Evolutionary conservation across 2,113 vertebrate genomes (phyloP).

Genomic region (Egretta garzetta): DNA sequence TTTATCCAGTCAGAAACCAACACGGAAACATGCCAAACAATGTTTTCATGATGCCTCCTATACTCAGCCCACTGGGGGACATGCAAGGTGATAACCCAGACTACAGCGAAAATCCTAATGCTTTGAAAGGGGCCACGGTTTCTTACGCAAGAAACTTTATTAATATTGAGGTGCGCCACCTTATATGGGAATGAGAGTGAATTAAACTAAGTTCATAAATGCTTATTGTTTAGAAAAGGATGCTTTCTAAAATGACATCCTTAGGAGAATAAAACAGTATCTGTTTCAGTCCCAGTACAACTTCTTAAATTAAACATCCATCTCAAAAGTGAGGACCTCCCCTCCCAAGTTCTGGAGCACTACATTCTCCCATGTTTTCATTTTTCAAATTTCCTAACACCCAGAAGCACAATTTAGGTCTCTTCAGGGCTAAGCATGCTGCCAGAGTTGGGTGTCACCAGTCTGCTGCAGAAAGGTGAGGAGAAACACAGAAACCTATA

Average conservation of each 20-base stretch:
- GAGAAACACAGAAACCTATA: background rate
- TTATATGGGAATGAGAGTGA: background rate
- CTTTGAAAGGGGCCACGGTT: background rate
- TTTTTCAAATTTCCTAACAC: background rate
- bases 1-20: background rate
- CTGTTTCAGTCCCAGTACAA: background rate
- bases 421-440: background rate
- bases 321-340: background rate
- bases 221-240: background rate
- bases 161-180: background rate
- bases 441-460: background rate
- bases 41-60: background rate
- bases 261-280: background rate
- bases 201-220: background rate
- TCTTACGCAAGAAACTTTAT: accelerated
- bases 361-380: background rate
- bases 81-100: background rate
- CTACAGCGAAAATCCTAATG: background rate
- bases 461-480: background rate
- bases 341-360: background rate
- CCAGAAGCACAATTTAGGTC: background rate
- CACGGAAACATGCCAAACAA: background rate
- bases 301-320: background rate
- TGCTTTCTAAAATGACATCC: background rate
- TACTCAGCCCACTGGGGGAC: background rate